Base-by-base conservation (phyloP, 2,113 vertebrate genomes). In the Carassius auratus region DNA sequence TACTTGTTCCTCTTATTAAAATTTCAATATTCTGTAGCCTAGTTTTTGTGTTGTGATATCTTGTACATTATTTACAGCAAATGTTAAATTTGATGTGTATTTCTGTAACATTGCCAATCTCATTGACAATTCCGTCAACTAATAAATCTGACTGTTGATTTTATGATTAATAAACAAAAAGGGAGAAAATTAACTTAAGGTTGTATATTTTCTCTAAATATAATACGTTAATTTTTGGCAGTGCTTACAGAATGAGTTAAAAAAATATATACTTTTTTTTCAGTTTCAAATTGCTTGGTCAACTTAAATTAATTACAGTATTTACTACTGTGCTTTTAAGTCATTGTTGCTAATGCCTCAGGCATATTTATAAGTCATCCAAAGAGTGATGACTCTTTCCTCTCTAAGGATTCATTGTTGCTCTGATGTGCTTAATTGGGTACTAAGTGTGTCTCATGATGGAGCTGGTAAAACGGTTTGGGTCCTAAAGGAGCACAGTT, bases 341-440 rank as follows among this genome's bases (percentile, higher is more conserved):
- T 15, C 13, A 64, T 80, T 48, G 57, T 48, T 19, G 59, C 77
- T 45, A 80, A 80, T 80, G 77, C 77, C 77, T 64, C 36, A 5
- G 59, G 77, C 77, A 80, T 45, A 64, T 64, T 80, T 45, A 36
- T 64, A 64, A 80, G 77, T 62, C 77, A 81, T 69, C 38, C 42
- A 81, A 81, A 33, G 42, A 81, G 62, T 69, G 62, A 81, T 69
- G 79, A 81, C 42, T 81, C 42, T 81, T 69, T 68, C 26, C 79
- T 69, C 79, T 81, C 79, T 21, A 52, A 66, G 79, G 79, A 81
- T 69, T 81, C 42, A 52, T 42, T 81, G 79, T 81, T 81, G 79
- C 62, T 81, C 62, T 81, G 15, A 81, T 81, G 61, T 81, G 23
- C 62, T 81, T 81, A 81, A 81, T 81, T 81, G 79, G 79, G 79